phyloP scores from a whole-genome alignment of 2,797 vertebrate genomes.

The Carapus acus region DNA sequence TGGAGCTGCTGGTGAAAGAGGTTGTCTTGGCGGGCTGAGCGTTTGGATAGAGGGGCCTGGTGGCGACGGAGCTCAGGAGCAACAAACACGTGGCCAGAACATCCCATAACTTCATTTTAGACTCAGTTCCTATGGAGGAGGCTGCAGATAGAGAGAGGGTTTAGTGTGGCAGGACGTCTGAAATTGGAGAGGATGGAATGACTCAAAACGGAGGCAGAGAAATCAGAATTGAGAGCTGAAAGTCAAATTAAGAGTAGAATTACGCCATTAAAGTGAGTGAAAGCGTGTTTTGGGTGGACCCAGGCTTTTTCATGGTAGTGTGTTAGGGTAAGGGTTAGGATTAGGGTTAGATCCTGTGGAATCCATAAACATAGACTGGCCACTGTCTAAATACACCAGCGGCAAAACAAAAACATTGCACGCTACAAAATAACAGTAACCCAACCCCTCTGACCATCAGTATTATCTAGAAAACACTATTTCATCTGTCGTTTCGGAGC shows the following conservation, averaged over 20 bases:
- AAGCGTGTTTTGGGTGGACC: constrained; percentile 29
- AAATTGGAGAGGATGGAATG: no score
- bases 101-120: constrained; percentile 99
- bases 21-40: constrained; percentile 81
- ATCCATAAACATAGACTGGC: no score
- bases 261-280: constrained; percentile 40
- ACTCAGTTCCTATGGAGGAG: constrained; percentile 92
- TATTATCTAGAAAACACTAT: not conserved
- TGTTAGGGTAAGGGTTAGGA: constrained; percentile 54
- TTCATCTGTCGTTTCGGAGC: constrained; percentile 7
- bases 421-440: not conserved
- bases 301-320: constrained; percentile 49
- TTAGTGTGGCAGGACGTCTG: no score
- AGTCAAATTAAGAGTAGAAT: constrained; percentile 24
- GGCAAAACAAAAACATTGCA: not conserved
- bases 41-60: constrained; percentile 83
- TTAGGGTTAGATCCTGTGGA: no score
- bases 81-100: constrained; percentile 96
- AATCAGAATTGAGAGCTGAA: not conserved
- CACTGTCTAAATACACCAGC: not conserved
- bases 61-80: constrained; percentile 91
- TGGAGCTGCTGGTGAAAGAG: constrained; percentile 58
- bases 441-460: not conserved
- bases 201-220: not conserved
- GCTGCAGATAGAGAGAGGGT: constrained; percentile 62